Evolutionary conservation across 2,888 invertebrate species (phyloP), one percentile per base, ranked within the genome.

Genomic region (Meteorus colon): DNA sequence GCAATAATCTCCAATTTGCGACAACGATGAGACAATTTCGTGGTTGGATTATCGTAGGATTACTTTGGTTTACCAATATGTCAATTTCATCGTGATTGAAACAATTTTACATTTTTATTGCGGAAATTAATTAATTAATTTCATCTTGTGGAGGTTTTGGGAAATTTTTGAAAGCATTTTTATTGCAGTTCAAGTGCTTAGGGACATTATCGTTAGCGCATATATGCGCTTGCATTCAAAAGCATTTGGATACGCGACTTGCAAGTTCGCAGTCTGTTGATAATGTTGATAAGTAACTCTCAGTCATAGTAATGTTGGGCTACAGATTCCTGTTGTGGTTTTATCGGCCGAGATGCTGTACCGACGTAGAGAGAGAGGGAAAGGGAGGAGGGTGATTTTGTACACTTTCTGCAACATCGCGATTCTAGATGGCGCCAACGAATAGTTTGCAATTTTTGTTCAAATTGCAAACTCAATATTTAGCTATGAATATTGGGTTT

Each of bases 281-380:
- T 55, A 55, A 55, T 55, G 55, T 19, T 31, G 63, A 63, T 63
- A 63, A 63, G 63, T 14, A 34, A 63, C 29, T 55, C 4, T 19
- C 5, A 6, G n/a, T 19, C 24, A 55, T n/a, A 6, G 2, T 1
- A 29, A 59, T 37, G 73, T 63, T 31, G 29, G 12, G 27, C 62
- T 79, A 78, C 78, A 86, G 86, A 77, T 86, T 77, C 81, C 86
- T 86, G 79, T 34, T n/a, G 14, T 82, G 79, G 63, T 73, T 81
- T 82, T 83, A 85, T 86, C 83, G 81, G 81, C 83, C 74, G 77
- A 76, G 65, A 29, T 68, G 65, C 74, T 74, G 29, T 51, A 27
- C 51, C 19, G 16, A 62, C 19, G 12, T 41, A 12, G 12, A 41
- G 60, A 62, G 29, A 63, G 14, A 24, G 24, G 24, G 24, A 24